Evolutionary conservation across 2,888 invertebrate genomes (phyloP).

Genomic region (Nematopogon swammerdamellus): DNA sequence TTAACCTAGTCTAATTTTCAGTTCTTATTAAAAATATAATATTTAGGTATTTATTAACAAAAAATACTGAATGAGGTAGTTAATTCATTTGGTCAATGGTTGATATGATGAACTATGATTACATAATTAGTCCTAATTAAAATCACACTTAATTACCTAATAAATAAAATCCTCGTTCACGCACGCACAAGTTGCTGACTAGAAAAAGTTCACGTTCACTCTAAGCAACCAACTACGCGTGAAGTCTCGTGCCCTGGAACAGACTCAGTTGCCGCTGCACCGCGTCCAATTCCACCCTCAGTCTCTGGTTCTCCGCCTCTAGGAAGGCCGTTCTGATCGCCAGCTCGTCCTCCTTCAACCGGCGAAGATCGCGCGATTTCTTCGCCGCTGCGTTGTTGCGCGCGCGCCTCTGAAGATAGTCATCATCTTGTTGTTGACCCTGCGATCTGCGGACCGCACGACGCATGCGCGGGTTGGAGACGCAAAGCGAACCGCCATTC

Average conservation of each 20-base stretch:
- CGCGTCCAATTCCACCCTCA: constrained; percentile 66
- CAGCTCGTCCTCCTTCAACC: constrained; percentile 89
- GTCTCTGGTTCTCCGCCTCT: constrained; percentile 81
- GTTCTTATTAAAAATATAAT: too few species aligned
- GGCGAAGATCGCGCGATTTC: constrained; percentile 83
- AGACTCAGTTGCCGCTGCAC: constrained; percentile 59
- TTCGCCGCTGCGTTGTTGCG: constrained; percentile 96
- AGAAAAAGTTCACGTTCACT: too few species aligned
- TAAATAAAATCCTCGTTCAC: too few species aligned
- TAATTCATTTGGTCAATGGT: too few species aligned
- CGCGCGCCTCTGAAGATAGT: constrained; percentile 82
- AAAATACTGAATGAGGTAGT: too few species aligned
- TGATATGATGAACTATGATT: too few species aligned
- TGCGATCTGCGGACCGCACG: constrained; percentile 38
- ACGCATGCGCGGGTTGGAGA: constrained; percentile 72
- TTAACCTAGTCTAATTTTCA: too few species aligned
- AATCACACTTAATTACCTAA: too few species aligned
- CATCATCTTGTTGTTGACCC: constrained; percentile 61
- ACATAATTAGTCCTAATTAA: too few species aligned
- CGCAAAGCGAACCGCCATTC: constrained; percentile 53
- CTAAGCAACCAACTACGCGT: too few species aligned
- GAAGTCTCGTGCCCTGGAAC: neutral
- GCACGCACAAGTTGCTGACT: too few species aligned
- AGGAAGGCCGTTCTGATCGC: constrained; percentile 84
- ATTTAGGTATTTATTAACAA: too few species aligned